A percentile compares a stretch with the other conserved stretches of the same genome.
Evolutionary conservation across 2,113 vertebrate species (phyloP).

Genomic region (Myotis brandtii): DNA sequence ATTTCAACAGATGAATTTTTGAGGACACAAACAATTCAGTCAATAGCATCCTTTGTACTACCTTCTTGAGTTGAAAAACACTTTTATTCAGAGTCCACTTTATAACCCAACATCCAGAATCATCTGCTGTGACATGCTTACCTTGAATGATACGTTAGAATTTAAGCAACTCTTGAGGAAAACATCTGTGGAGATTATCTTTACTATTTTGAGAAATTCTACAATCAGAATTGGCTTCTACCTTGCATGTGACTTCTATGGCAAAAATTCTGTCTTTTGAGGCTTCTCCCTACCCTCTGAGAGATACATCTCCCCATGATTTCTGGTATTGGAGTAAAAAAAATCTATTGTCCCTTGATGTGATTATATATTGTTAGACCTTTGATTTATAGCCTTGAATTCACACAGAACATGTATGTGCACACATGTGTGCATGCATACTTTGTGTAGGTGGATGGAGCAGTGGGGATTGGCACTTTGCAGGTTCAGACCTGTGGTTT

Average conservation of each 20-base stretch:
- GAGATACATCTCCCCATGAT: neutral
- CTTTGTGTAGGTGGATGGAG: neutral
- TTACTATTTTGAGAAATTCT: neutral
- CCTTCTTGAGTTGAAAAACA: neutral
- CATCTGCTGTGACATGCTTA: neutral
- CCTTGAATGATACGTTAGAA: neutral
- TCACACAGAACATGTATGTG: neutral
- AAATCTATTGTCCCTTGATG: neutral
- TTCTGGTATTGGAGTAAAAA: constrained; percentile 47
- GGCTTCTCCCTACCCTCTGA: neutral
- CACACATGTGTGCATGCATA: neutral
- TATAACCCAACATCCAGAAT: neutral
- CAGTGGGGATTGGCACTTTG: neutral
- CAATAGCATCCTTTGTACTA: neutral
- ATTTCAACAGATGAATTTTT: neutral
- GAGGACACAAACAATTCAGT: neutral
- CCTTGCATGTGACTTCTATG: neutral
- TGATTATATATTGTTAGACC: neutral
- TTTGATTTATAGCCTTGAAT: neutral
- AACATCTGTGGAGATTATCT: neutral
- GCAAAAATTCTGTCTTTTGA: neutral
- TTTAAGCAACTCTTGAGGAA: constrained; percentile 21
- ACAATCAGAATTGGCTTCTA: neutral
- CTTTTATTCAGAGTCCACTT: neutral
- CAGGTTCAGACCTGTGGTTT: neutral